A percentile compares a stretch with the other conserved stretches of the same genome.
phyloP scores from a whole-genome alignment of 2,888 invertebrate species.

The Onthophagus sagittarius region DNA sequence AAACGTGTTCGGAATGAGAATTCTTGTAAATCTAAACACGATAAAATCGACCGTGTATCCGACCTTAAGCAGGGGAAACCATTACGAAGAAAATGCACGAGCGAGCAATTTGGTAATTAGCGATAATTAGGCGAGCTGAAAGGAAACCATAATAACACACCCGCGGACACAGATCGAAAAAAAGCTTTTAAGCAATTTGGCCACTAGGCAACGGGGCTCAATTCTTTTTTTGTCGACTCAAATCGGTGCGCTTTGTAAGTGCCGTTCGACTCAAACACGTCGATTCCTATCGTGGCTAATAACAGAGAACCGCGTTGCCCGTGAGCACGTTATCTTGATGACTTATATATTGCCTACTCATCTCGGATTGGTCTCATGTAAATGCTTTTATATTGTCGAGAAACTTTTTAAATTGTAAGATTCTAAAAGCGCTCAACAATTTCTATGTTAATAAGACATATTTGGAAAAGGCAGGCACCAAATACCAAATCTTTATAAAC shows the following conservation, averaged over 20 bases:
- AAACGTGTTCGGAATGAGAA: neutral
- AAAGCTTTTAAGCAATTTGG: constrained; percentile 25
- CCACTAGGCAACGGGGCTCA: constrained; percentile 14
- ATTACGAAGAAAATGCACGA: constrained; percentile 13
- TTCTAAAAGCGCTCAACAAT: neutral
- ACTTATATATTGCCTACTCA: neutral
- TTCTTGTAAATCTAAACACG: neutral
- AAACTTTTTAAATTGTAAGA: neutral
- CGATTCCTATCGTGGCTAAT: neutral
- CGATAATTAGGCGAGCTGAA: neutral
- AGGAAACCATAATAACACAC: constrained; percentile 7
- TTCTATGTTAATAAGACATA: neutral
- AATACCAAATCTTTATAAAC: neutral
- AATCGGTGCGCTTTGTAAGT: neutral
- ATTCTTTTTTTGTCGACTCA: constrained; percentile 12
- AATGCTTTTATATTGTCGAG: neutral
- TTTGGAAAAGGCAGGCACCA: neutral
- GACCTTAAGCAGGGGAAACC: constrained; percentile 26
- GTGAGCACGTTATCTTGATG: neutral
- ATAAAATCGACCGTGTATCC: constrained; percentile 28
- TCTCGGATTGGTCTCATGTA: neutral
- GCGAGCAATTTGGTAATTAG: neutral
- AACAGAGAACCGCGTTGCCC: neutral
- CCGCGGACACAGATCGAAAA: neutral
- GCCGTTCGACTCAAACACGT: neutral